Base-by-base conservation (phyloP, 1,140 invertebrate species). In the Leptinotarsa lineolata region DNA sequence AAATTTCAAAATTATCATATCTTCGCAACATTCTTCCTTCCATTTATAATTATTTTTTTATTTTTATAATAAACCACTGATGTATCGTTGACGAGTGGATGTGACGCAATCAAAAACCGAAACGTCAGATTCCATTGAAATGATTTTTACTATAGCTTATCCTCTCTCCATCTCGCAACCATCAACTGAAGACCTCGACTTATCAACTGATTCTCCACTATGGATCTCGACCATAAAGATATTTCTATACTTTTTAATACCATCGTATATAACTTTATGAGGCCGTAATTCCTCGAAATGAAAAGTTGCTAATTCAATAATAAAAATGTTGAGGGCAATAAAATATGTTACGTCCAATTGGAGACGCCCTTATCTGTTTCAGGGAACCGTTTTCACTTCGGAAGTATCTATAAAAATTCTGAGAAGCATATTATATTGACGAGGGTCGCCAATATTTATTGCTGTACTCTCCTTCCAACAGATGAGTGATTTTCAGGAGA, bases 251-350 rank as follows among this genome's bases (percentile, higher is more conserved):
- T 54, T 18, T 54, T 54, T 39, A 39, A 18, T 18, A 54, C 48
- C 48, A 54, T 18, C 48, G 4, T 16, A 39, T 39, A 54, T 8
- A 18, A 54, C n/a, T 54, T 54, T 54, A 54, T 8, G 48, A 54
- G 4, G n/a, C 16, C 15, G 48, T 54, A 16, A 54, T 54, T 54
- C 48, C 0, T 18, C n/a, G 48, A 54, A 54, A 54, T 54, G 48
- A 54, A n/a, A 54, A 54, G 48, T 54, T 54, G 48, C 48, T 54
- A 54, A 54, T 54, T 54, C 48, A 54, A 54, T 54, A 54, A 54
- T 54, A 54, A 54, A 54, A 54, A 54, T 54, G 16, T 54, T 54
- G 48, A 54, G 16, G 48, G 15, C 15, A 54, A 54, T 54, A 54
- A 54, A 54, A 54, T 54, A 54, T 54, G 48, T 54, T 54, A 54